Evolutionary conservation across 1,140 invertebrate species (phyloP).

Genomic region (Bradynema listronoti): DNA sequence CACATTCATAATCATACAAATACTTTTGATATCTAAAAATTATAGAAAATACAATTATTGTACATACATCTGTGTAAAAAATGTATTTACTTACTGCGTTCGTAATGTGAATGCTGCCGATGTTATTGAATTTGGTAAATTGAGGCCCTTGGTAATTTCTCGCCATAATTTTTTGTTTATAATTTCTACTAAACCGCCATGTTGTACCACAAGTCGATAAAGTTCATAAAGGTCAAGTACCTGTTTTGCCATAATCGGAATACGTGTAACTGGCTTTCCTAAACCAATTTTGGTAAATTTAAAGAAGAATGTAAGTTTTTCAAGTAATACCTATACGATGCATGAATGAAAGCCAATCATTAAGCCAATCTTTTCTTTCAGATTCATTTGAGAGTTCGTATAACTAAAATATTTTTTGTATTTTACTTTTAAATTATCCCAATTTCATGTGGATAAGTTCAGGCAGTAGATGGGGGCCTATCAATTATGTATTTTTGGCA

Average conservation of each 20-base stretch:
- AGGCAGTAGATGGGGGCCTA: too few species aligned
- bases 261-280: slow-evolving; percentile 94
- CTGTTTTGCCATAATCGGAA: slow-evolving; percentile 99
- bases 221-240: slow-evolving; percentile 78
- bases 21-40: slow-evolving; percentile 96
- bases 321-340: slow-evolving; percentile 95
- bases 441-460: too few species aligned
- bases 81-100: slow-evolving; percentile 81
- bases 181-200: slow-evolving; percentile 95
- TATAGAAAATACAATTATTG: slow-evolving; percentile 10
- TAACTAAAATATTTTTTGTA: slow-evolving; percentile 70
- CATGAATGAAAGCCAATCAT: slow-evolving; percentile 94
- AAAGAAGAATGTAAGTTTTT: too few species aligned
- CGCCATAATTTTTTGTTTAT: slow-evolving; percentile 99
- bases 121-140: slow-evolving; percentile 94
- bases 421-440: too few species aligned
- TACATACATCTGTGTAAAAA: too few species aligned
- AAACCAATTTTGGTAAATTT: too few species aligned
- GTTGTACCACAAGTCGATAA: slow-evolving; percentile 92
- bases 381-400: slow-evolving; percentile 91
- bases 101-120: slow-evolving; percentile 96
- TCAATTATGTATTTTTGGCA: too few species aligned
- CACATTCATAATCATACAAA: slow-evolving; percentile 95
- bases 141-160: slow-evolving; percentile 97
- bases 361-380: slow-evolving; percentile 87